Evolutionary conservation across 2,797 vertebrate genomes (phyloP).

Genomic region (Acropternis orthonyx): DNA sequence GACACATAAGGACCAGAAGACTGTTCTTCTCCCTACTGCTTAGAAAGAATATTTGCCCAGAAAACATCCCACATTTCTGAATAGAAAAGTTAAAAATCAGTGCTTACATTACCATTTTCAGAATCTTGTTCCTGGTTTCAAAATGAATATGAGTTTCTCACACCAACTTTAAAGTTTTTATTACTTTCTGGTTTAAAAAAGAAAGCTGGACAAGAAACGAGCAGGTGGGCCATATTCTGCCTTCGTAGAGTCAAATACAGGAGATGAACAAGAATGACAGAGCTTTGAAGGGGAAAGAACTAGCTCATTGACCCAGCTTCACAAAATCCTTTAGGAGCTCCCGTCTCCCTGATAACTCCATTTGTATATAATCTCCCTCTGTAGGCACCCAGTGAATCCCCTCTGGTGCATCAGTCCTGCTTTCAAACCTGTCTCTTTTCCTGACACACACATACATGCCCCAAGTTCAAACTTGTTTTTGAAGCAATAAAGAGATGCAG

Average conservation of each 20-base stretch:
- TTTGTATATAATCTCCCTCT: conserved; percentile 40
- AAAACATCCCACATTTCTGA: neutral
- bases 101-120: neutral
- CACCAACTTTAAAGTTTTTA: neutral
- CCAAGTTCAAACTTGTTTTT: conserved; percentile 70
- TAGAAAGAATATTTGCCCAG: neutral
- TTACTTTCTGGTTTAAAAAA: neutral
- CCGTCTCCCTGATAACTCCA: conserved; percentile 21
- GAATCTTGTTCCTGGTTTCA: neutral
- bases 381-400: conserved; percentile 34
- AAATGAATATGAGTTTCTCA: neutral
- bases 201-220: neutral
- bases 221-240: neutral
- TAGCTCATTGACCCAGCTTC: neutral
- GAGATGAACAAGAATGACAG: neutral
- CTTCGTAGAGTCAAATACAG: neutral
- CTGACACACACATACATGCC: conserved; percentile 50
- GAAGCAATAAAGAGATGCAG: conserved; percentile 67
- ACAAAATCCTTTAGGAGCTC: conserved; percentile 31
- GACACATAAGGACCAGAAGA: neutral
- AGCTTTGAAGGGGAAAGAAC: conserved; percentile 27
- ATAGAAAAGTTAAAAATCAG: neutral
- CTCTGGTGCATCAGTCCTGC: conserved; percentile 29
- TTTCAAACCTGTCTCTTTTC: conserved; percentile 48
- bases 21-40: neutral